Percentiles rank a stretch among this genome's conserved stretches.
These are phyloP conservation scores for Galerucella calmariensis DNA, from an alignment of 2,888 invertebrate genomes.

Conservation along the genomic window DNA sequence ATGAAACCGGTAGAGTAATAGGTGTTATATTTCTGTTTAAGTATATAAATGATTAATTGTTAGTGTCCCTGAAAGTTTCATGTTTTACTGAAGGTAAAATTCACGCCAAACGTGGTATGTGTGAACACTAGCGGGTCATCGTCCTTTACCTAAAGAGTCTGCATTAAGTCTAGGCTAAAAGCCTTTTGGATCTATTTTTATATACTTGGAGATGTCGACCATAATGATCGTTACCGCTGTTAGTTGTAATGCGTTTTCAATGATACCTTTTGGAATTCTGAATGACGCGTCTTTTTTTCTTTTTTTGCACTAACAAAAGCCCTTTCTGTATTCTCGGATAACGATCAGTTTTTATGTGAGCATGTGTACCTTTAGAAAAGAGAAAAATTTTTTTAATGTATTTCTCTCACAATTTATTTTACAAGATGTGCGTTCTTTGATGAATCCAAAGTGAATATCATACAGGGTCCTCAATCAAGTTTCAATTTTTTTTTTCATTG, in stretches of 20 bases:
- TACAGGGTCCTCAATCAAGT: background rate
- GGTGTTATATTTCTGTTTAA: too few relatives aligned
- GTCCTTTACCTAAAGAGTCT: constrained; percentile 27
- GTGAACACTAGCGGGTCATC: constrained; percentile 26
- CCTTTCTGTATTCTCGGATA: background rate
- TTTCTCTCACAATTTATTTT: background rate
- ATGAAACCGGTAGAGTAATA: too few relatives aligned
- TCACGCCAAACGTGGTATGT: constrained; percentile 5
- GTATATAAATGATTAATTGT: background rate
- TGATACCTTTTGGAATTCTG: constrained; percentile 40
- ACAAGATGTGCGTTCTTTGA: background rate
- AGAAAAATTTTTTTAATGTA: background rate
- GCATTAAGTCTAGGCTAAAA: constrained; percentile 32
- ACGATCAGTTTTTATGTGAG: background rate
- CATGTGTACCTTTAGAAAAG: background rate
- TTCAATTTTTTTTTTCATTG: too few relatives aligned
- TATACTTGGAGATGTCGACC: constrained; percentile 36
- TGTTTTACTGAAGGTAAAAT: background rate
- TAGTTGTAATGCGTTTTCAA: constrained; percentile 42
- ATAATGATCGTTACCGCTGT: constrained; percentile 40
- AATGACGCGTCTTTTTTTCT: constrained; percentile 26
- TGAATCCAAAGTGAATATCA: background rate
- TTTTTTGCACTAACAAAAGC: background rate
- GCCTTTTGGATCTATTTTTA: constrained; percentile 42
- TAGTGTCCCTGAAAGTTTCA: background rate